These are phyloP conservation scores for Ladona fulva DNA, from an alignment of 1,140 invertebrate species.

Conservation along the genomic window DNA sequence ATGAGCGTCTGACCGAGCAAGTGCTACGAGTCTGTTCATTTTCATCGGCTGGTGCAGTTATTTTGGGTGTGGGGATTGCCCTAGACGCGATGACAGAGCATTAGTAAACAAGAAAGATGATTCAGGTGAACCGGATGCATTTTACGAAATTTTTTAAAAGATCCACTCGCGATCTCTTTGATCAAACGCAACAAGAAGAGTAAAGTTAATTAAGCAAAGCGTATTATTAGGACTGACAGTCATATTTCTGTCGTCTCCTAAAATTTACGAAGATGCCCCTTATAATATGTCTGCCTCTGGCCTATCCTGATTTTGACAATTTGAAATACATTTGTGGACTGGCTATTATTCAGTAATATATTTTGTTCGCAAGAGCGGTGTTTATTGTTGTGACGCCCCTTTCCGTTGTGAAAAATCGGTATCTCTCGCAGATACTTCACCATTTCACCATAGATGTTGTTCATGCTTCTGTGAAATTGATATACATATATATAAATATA, in stretches of 20 bases:
- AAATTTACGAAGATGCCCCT: not conserved
- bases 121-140: too few relatives aligned
- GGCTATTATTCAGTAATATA: not conserved
- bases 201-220: not conserved
- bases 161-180: not conserved
- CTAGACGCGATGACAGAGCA: not conserved
- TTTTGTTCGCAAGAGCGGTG: not conserved
- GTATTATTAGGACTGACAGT: not conserved
- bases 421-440: not conserved
- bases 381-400: not conserved
- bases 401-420: not conserved
- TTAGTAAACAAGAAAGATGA: too few relatives aligned
- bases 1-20: not conserved
- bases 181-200: not conserved
- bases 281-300: not conserved
- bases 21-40: not conserved
- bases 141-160: too few relatives aligned
- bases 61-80: slow-evolving; percentile 6
- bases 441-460: not conserved
- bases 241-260: not conserved
- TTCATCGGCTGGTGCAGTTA: not conserved
- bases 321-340: not conserved
- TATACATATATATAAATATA: not conserved
- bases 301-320: not conserved
- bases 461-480: slow-evolving; percentile 1